Base-by-base conservation (phyloP, 2,888 invertebrate species). In the Agrotis ipsilon region DNA sequence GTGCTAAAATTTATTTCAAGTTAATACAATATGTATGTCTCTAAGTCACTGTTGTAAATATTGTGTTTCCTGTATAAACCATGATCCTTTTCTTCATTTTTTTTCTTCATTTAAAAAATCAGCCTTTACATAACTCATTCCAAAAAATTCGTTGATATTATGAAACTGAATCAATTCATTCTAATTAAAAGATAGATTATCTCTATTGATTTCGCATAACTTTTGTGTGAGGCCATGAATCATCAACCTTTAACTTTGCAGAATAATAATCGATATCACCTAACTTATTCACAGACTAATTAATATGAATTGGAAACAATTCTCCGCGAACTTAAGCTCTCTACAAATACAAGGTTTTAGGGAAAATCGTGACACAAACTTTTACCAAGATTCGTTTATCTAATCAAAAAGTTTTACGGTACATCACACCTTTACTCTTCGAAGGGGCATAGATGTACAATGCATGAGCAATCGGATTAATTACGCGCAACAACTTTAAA, bases 251-350 rank as follows among this genome's bases (percentile, higher is more conserved):
- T n/a, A 16, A 18, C 18, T 63, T 45, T 54, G 46, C 64, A 48
- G 18, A 61, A 55, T 19, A 52, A 6, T 1, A 24, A 45, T 60
- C 21, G 5, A 60, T 49, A 24, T 24, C 27, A 45, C 21, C 16
- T 21, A 18, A 59, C 14, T 14, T 39, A 11, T 24, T 55, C 13
- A 19, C 2, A 16, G 39, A 2, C 5, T 55, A 49, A 67, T 66
- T 32, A 32, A 43, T 43, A 27, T 45, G 24, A 58, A 72, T 62
- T 49, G 45, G 7, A n/a, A 24, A 5, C 24, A n/a, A 14, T 51
- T 18, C 16, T 43, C 9, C 32, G 11, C 19, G 2, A 57, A 49
- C 19, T 52, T 62, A 13, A 9, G 4, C 5, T 57, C 16, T 11
- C 14, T 19, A 21, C n/a, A 32, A 48, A 68, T 21, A 32, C 32